A percentile compares a stretch with the other conserved stretches of the same genome.
Evolutionary conservation across 1,140 invertebrate genomes (phyloP).

Genomic region (Latrodectus geometricus): DNA sequence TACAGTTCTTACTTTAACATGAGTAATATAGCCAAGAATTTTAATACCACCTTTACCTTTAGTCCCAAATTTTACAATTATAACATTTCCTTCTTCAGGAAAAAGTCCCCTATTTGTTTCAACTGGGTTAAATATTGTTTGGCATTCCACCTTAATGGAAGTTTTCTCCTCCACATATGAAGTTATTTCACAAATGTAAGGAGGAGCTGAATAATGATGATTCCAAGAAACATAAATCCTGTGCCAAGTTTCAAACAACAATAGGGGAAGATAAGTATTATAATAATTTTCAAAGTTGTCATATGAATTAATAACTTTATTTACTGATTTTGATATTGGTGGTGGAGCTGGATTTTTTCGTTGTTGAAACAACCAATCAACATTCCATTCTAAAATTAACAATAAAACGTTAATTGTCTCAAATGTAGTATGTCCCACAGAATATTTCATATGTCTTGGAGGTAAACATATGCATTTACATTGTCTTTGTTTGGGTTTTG

Average conservation of each 20-base stretch:
- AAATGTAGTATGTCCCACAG: conserved; percentile 22
- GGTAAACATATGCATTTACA: conserved; percentile 29
- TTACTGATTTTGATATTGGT: conserved; percentile 17
- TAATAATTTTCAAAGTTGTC: conserved; percentile 32
- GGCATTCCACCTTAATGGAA: conserved; percentile 26
- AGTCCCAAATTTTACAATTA: conserved; percentile 41
- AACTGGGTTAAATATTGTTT: conserved; percentile 4
- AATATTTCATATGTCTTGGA: conserved; percentile 27
- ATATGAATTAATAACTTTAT: conserved; percentile 25
- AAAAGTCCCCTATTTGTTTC: conserved; percentile 15
- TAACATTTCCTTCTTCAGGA: conserved; percentile 47
- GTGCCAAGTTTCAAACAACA: conserved; percentile 52
- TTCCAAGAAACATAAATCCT: conserved; percentile 55
- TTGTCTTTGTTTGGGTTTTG: not conserved
- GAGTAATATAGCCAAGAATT: conserved; percentile 36
- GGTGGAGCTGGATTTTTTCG: conserved; percentile 36
- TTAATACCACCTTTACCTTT: conserved; percentile 33
- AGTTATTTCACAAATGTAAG: conserved; percentile 33
- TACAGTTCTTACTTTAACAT: conserved; percentile 9
- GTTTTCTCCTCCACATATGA: not conserved
- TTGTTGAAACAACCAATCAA: conserved; percentile 49
- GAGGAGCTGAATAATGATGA: conserved; percentile 16
- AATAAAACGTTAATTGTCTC: conserved; percentile 29
- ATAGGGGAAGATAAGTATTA: conserved; percentile 45
- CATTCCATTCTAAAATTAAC: conserved; percentile 53